A percentile compares a stretch with the other conserved stretches of the same genome.
These are phyloP conservation scores for Dipus sagitta DNA, from an alignment of 2,797 vertebrate species.

Conservation along the genomic window DNA sequence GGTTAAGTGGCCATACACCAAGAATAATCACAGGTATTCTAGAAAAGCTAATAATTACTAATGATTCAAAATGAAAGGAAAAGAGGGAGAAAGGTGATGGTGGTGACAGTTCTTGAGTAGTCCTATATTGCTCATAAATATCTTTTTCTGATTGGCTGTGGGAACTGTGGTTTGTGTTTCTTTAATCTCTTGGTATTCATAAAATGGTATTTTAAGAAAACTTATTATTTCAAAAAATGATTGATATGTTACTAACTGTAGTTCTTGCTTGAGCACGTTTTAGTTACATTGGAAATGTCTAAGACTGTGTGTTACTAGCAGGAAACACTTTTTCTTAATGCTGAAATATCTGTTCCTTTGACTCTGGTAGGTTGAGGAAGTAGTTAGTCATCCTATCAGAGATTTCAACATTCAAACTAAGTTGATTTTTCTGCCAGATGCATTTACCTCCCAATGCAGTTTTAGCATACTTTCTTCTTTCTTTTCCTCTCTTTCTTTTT, in stretches of 20 bases:
- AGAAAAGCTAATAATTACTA: conserved; percentile 77
- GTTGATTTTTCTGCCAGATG: conserved; percentile 38
- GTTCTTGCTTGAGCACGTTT: conserved; percentile 59
- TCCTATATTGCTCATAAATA: conserved; percentile 73
- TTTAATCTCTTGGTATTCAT: conserved; percentile 82
- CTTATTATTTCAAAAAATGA: conserved; percentile 79
- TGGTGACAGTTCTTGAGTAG: conserved; percentile 75
- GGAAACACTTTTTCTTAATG: conserved; percentile 29
- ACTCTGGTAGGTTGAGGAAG: background rate
- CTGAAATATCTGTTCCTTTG: background rate
- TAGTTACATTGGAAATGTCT: conserved; percentile 68
- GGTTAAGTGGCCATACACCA: conserved; percentile 59
- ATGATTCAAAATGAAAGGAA: conserved; percentile 61
- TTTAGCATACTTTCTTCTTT: background rate
- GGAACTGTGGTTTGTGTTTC: conserved; percentile 81
- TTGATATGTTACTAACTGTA: conserved; percentile 61
- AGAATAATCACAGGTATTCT: conserved; percentile 72
- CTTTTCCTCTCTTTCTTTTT: too few relatives aligned
- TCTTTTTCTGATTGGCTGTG: conserved; percentile 73
- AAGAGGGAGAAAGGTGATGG: conserved; percentile 45
- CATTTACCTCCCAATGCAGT: background rate
- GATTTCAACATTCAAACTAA: background rate
- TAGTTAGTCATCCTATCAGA: conserved; percentile 39
- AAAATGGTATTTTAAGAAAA: conserved; percentile 81
- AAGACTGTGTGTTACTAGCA: conserved; percentile 27